Conservation (phyloP, 2,797 vertebrate species). For the Sebastes melanostomus region DNA sequence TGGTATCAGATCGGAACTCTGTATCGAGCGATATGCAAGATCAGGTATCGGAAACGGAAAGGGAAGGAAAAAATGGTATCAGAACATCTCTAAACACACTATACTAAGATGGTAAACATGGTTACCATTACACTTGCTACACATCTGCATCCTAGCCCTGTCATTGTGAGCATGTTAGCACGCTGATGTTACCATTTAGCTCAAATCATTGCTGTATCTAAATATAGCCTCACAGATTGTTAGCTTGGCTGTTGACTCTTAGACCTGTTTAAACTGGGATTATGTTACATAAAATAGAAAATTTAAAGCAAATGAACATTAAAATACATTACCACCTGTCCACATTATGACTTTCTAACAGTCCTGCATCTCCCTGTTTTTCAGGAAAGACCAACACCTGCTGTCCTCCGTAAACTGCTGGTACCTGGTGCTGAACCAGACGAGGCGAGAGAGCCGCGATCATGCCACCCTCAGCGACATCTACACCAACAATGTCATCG, state of each 20-base stretch:
- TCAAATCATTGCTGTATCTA: background rate
- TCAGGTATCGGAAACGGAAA: background rate
- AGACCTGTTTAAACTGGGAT: background rate
- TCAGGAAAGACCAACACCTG: conserved; percentile 96
- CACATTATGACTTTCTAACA: background rate
- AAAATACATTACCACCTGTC: background rate
- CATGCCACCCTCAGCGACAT: conserved; percentile 97
- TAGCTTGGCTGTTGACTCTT: background rate
- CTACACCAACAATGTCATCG: conserved; percentile 97
- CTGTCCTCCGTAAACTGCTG: conserved; percentile 97
- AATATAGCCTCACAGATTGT: background rate
- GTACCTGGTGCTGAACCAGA: conserved; percentile 98
- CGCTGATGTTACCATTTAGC: background rate
- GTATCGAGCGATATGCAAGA: background rate
- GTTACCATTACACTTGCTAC: background rate
- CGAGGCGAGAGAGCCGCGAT: conserved; percentile 93
- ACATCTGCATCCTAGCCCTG: background rate
- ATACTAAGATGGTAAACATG: background rate
- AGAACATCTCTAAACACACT: background rate
- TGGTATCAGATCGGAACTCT: background rate
- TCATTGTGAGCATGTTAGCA: background rate
- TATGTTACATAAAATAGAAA: background rate
- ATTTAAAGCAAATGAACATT: background rate
- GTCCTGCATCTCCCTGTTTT: background rate
- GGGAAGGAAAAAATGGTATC: background rate